phyloP scores from a whole-genome alignment of 2,888 invertebrate species.

The Hylaea fasciaria region DNA sequence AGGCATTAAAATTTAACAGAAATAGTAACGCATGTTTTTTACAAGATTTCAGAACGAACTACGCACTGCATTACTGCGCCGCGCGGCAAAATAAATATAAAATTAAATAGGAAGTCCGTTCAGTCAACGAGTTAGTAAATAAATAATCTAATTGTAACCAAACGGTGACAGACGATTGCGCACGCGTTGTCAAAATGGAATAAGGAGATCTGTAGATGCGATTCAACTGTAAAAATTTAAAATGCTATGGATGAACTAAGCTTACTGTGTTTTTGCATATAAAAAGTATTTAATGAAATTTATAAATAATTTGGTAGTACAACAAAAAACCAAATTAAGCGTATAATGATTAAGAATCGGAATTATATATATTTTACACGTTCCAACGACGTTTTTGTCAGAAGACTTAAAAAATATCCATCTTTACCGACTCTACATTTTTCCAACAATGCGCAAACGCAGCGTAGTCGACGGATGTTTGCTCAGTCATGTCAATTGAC shows the following conservation, averaged over 20 bases:
- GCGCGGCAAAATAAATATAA: neutral
- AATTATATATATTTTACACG: no score
- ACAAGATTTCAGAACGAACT: no score
- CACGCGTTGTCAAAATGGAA: slow-evolving; percentile 17
- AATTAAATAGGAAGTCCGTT: slow-evolving; percentile 28
- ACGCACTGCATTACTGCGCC: no score
- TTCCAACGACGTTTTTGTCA: neutral
- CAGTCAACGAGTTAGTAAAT: slow-evolving; percentile 22
- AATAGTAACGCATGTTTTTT: no score
- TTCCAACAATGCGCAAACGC: slow-evolving; percentile 6
- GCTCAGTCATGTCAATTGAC: slow-evolving; percentile 32
- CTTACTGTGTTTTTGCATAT: no score
- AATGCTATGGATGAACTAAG: no score
- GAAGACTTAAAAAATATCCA: neutral
- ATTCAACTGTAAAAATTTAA: neutral
- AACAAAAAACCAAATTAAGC: no score
- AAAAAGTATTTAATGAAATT: no score
- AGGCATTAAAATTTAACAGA: no score
- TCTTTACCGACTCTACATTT: slow-evolving; percentile 5
- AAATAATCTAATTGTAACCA: slow-evolving; percentile 32
- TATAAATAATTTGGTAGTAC: no score
- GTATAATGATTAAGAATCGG: no score
- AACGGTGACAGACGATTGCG: slow-evolving; percentile 30
- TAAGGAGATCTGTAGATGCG: slow-evolving; percentile 16
- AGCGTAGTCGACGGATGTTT: slow-evolving; percentile 45